Percentiles rank a stretch among this genome's conserved stretches.
Evolutionary conservation across 2,113 vertebrate species (phyloP).

Genomic region (Cyphomyrus plagiostoma): DNA sequence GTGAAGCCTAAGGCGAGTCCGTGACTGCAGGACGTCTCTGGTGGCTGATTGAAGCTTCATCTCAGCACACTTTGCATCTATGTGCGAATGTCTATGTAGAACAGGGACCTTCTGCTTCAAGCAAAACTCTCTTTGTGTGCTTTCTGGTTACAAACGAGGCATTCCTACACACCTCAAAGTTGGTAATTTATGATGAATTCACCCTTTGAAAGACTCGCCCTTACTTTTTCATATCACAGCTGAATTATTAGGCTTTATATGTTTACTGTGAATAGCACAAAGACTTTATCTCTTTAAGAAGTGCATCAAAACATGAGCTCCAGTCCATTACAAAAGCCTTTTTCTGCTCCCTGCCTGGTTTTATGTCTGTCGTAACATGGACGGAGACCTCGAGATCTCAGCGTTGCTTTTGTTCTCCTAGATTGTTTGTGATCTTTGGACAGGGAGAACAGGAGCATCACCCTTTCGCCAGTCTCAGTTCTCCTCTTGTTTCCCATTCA

Average conservation of each 20-base stretch:
- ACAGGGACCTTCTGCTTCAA: neutral
- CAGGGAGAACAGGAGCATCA: neutral
- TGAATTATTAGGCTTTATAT: neutral
- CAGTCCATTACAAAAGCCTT: neutral
- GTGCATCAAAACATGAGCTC: neutral
- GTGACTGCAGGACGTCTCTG: neutral
- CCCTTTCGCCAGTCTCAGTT: neutral
- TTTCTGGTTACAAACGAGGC: conserved; percentile 54
- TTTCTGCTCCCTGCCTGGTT: neutral
- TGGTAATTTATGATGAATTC: conserved; percentile 69
- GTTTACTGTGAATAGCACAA: neutral
- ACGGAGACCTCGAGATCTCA: neutral
- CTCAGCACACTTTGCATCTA: neutral
- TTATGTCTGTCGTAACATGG: neutral
- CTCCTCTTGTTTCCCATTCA: neutral
- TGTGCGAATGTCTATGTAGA: neutral
- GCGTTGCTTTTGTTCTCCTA: neutral
- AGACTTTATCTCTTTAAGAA: neutral
- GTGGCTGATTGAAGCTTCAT: neutral
- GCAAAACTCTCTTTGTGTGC: conserved; percentile 13
- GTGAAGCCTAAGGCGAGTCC: neutral
- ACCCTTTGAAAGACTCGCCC: conserved; percentile 61
- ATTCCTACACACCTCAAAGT: conserved; percentile 66
- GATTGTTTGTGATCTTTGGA: neutral
- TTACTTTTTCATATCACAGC: neutral